Evolutionary conservation across 2,113 vertebrate genomes (phyloP), one percentile per base, ranked within the genome.

Genomic region (Maccullochella peelii): DNA sequence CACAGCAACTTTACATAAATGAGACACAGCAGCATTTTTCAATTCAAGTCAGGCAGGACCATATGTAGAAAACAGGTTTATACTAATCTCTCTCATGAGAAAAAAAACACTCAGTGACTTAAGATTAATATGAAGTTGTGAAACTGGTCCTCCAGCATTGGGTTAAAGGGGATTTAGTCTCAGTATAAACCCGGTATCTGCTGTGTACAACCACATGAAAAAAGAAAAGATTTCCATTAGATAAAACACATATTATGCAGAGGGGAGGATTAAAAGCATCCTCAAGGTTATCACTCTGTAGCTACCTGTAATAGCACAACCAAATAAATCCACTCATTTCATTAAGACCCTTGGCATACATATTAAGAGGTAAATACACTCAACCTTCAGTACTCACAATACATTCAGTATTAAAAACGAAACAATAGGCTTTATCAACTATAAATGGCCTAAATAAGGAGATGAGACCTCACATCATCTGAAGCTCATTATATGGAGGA

Each of bases 51-150:
- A 49, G 38, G 40, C 65, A 54, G 23, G 23, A 72, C 10, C 23
- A 58, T 50, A 38, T 18, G 36, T 25, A 52, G 21, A 62, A 84
- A 84, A 79, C 72, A 59, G 55, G 55, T 61, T 77, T 74, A 44
- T 84, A 71, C 66, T 82, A 82, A 82, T 86, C 85, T 80, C 73
- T 59, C 66, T 76, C 80, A 71, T 80, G 67, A 63, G 57, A 82
- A 76, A 72, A 73, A 82, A 76, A 38, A 75, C 2, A 82, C 69
- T 59, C 10, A 81, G 42, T 12, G 70, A 61, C 40, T 49, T 23
- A 27, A 33, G 65, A 84, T 84, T 89, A 71, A 82, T 69, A 11
- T 72, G 49, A 61, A 73, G 73, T 83, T 86, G 67, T 50, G 80
- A 77, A 86, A 80, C 86, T 79, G 62, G 74, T 78, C 77, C 8